phyloP scores from a whole-genome alignment of 2,888 invertebrate genomes.

The Horisme vitalbata region DNA sequence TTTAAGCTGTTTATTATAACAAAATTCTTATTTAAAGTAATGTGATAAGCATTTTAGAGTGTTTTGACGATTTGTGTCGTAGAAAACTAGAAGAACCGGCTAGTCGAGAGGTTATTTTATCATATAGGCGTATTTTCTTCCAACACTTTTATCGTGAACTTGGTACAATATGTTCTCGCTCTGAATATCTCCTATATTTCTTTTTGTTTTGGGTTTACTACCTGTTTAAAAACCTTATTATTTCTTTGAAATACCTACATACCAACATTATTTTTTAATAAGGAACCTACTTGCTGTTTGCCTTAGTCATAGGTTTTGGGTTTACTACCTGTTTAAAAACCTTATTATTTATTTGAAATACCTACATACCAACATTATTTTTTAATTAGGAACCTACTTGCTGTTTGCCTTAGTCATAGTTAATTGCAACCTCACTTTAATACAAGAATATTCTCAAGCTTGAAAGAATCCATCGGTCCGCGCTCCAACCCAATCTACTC shows the following conservation, averaged over 20 bases:
- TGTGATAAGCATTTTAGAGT: not conserved
- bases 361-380: no score
- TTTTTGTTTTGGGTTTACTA: not conserved
- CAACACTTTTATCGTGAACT: slow-evolving; percentile 15
- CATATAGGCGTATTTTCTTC: slow-evolving; percentile 1
- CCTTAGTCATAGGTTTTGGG: no score
- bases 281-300: no score
- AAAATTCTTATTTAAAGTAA: not conserved
- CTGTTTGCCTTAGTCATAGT: no score
- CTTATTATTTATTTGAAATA: not conserved
- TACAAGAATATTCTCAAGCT: no score
- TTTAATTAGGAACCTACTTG: no score
- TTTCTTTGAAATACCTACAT: not conserved
- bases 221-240: not conserved
- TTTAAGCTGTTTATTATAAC: not conserved
- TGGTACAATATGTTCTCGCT: slow-evolving; percentile 24
- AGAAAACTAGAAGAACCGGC: slow-evolving; percentile 5
- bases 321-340: not conserved
- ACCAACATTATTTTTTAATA: no score
- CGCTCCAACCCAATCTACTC: no score
- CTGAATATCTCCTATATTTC: not conserved
- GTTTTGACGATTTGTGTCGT: slow-evolving; percentile 6
- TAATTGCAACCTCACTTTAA: no score
- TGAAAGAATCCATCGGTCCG: no score
- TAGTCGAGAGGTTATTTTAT: no score